A percentile compares a stretch with the other conserved stretches of the same genome.
Evolutionary conservation across 2,113 vertebrate genomes (phyloP).

Genomic region (Epinephelus cyanopodus): DNA sequence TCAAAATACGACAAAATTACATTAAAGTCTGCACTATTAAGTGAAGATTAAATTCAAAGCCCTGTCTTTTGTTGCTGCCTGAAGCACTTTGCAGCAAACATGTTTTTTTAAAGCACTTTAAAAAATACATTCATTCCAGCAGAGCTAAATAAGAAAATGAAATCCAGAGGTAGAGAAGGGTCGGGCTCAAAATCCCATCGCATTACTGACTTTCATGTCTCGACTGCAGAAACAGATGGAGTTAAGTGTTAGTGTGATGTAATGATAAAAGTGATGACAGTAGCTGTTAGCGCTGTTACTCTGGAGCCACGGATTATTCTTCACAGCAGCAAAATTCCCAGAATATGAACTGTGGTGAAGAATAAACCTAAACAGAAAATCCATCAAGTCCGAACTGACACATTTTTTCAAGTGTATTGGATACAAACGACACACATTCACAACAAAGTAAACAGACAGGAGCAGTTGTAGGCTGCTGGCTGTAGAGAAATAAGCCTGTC

Average conservation of each 20-base stretch:
- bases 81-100: not conserved
- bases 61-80: not conserved
- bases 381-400: not conserved
- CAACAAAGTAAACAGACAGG: not conserved
- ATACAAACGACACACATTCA: not conserved
- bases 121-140: conserved; percentile 4
- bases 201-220: conserved; percentile 12
- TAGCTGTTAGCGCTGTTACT: conserved; percentile 29
- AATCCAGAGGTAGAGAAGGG: conserved; percentile 17
- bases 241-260: conserved; percentile 59
- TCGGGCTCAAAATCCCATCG: not conserved
- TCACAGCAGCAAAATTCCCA: not conserved
- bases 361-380: not conserved
- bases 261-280: conserved; percentile 24
- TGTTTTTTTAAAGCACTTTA: conserved; percentile 20
- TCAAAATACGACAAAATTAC: not conserved
- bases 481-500: not conserved
- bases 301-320: conserved; percentile 2
- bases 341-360: not conserved
- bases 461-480: not conserved
- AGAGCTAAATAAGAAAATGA: conserved; percentile 2
- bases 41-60: conserved; percentile 13
- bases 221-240: conserved; percentile 12
- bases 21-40: not conserved
- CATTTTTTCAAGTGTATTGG: not conserved